These are phyloP conservation scores for Coreius guichenoti DNA, from an alignment of 2,797 vertebrate genomes.

Conservation along the genomic window DNA sequence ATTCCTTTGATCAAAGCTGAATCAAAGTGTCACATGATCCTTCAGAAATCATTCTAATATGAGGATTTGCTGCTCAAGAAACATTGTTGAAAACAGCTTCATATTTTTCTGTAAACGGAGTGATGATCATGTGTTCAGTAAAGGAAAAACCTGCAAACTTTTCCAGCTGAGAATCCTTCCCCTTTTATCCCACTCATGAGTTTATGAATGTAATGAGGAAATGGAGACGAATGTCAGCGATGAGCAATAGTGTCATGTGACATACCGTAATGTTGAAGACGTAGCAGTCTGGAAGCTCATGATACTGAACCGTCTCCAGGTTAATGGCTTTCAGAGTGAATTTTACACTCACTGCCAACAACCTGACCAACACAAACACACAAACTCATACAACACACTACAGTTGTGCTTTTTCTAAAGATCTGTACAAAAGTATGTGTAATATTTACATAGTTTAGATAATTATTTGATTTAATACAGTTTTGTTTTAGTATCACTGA, in stretches of 20 bases:
- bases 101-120: not conserved
- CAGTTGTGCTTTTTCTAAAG: not conserved
- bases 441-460: not conserved
- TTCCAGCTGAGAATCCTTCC: not conserved
- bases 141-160: slow-evolving; percentile 16
- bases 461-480: not conserved
- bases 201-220: slow-evolving; percentile 24
- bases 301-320: slow-evolving; percentile 92
- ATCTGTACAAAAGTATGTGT: not conserved
- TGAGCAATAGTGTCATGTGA: slow-evolving; percentile 40
- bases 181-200: not conserved
- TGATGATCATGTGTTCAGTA: slow-evolving; percentile 1
- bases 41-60: no score
- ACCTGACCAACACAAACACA: slow-evolving; percentile 69
- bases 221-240: not conserved
- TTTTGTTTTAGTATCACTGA: not conserved
- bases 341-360: slow-evolving; percentile 85
- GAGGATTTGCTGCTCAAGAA: no score
- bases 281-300: slow-evolving; percentile 96
- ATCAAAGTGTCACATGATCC: no score
- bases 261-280: slow-evolving; percentile 87
- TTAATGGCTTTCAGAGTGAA: slow-evolving; percentile 95
- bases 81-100: not conserved
- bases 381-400: not conserved
- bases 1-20: no score